Evolutionary conservation across 2,888 invertebrate genomes (phyloP), one percentile per base, ranked within the genome.

Genomic region (Girardia tigrina): DNA sequence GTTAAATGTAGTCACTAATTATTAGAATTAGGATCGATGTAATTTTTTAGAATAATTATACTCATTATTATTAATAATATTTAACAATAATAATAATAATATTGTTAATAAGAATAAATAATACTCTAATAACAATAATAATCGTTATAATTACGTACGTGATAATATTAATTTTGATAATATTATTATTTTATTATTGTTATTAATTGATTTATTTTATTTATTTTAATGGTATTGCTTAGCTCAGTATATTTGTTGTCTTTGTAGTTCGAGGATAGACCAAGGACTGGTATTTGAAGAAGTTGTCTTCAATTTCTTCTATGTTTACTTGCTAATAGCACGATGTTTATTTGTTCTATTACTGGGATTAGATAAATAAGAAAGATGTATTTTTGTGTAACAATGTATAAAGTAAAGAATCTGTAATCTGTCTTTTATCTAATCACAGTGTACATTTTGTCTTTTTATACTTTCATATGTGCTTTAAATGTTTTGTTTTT

Each of bases 21-120:
- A 56, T 56, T 56, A 56, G 56, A 56, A 56, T 56, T 56, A 56
- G 56, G 56, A 56, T 56, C n/a, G 56, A 56, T 56, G 56, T 56
- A 56, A 4, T 56, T 56, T 56, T 56, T 56, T 56, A 4, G n/a
- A 56, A 56, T 56, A 56, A 23, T 56, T 8, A 56, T 56, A 56
- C 56, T 56, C 36, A 36, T 12, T 56, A 56, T 12, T 8, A 4
- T 12, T 56, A 56, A 8, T 56, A 56, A 12, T 12, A 56, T 8
- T 12, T 8, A 56, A 8, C 23, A 56, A 56, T 16, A 56, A 56
- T 56, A 56, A 56, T 56, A 56, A 56, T 56, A 56, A 56, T 56
- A 56, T 20, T 56, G 23, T 20, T 56, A 56, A 56, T 4, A 12
- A 56, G 8, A 36, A 36, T 36, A 36, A 36, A 12, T 12, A 36